Evolutionary conservation across 2,797 vertebrate species (phyloP).

Genomic region (Syndactyla subalaris): DNA sequence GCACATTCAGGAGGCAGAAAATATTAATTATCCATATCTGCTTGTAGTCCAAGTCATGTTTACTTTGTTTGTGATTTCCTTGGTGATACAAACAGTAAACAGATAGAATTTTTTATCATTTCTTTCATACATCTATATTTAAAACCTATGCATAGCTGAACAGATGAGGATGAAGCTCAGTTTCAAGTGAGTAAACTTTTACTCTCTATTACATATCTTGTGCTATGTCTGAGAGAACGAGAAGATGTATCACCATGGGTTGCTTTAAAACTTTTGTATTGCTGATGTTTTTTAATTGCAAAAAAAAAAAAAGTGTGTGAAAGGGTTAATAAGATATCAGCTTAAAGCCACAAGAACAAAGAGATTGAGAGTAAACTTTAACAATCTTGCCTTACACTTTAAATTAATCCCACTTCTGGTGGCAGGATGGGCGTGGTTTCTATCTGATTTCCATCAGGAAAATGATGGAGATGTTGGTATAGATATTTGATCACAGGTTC

Average conservation of each 20-base stretch:
- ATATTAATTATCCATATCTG: not conserved
- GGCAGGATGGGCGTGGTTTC: not conserved
- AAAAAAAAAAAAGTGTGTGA: not conserved
- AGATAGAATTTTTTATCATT: not conserved
- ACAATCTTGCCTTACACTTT: not conserved
- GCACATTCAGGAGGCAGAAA: not conserved
- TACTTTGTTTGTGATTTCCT: not conserved
- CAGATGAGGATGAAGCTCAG: conserved; percentile 17
- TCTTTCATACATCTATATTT: not conserved
- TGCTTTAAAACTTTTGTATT: not conserved
- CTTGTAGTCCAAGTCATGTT: not conserved
- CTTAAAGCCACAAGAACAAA: not conserved
- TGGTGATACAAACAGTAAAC: not conserved
- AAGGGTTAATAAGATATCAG: not conserved
- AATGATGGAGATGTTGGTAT: not conserved
- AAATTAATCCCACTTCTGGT: not conserved
- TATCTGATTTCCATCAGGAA: not conserved
- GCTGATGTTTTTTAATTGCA: not conserved
- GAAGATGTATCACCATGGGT: not conserved
- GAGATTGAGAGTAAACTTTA: not conserved
- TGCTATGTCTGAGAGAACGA: not conserved
- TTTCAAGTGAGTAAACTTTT: conserved; percentile 42
- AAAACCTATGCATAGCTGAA: conserved; percentile 5
- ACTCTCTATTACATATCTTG: not conserved
- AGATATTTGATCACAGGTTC: not conserved